phyloP scores from a whole-genome alignment of 2,888 invertebrate species.

The Copidosoma aretas region DNA sequence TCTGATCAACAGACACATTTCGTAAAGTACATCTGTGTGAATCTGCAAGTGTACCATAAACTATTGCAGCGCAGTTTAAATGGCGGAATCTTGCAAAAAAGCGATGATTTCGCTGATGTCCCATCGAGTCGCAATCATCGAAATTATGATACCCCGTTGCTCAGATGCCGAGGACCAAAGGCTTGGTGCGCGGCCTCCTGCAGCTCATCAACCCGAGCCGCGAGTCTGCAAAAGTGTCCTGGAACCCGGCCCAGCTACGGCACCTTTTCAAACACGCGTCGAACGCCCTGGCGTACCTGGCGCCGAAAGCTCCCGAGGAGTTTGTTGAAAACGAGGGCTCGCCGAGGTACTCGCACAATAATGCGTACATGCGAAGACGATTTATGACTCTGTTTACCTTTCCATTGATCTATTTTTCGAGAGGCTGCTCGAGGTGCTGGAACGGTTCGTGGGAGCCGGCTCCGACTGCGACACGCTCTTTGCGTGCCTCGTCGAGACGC shows the following conservation, averaged over 20 bases:
- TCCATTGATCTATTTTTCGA: constrained; percentile 28
- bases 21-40: too few relatives aligned
- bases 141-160: too few relatives aligned
- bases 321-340: constrained; percentile 52
- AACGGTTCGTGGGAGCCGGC: constrained; percentile 43
- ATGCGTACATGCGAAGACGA: too few relatives aligned
- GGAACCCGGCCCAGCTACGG: constrained; percentile 49
- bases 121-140: too few relatives aligned
- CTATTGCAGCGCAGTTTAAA: too few relatives aligned
- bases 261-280: constrained; percentile 50
- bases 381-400: too few relatives aligned
- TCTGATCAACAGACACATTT: too few relatives aligned
- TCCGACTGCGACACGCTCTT: constrained; percentile 44
- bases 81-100: too few relatives aligned
- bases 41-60: too few relatives aligned
- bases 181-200: constrained; percentile 46
- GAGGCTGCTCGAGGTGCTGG: constrained; percentile 50
- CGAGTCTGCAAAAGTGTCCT: constrained; percentile 30
- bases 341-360: constrained; percentile 49
- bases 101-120: too few relatives aligned
- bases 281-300: constrained; percentile 48
- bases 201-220: constrained; percentile 46
- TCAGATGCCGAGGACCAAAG: too few relatives aligned
- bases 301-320: constrained; percentile 49
- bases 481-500: constrained; percentile 44